phyloP scores from a whole-genome alignment of 2,113 vertebrate genomes.

The Pholis gunnellus region DNA sequence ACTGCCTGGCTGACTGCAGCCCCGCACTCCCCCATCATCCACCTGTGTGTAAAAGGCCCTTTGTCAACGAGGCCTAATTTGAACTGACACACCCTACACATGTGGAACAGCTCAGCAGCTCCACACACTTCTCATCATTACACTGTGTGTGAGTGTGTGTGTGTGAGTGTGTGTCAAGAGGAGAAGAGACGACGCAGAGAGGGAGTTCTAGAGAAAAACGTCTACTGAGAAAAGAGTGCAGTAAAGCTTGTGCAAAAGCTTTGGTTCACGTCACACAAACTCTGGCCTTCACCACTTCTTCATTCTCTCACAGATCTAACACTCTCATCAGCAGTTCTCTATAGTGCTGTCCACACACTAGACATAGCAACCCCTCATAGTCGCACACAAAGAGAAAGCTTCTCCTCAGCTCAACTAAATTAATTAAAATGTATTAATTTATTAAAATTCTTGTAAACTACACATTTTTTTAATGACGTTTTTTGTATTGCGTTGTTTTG shows the following conservation, averaged over 20 bases:
- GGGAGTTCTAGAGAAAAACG: constrained; percentile 28
- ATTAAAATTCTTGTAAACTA: not conserved
- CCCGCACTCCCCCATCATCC: constrained; percentile 63
- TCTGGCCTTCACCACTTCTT: constrained; percentile 60
- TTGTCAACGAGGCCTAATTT: constrained; percentile 82
- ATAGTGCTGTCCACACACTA: constrained; percentile 1
- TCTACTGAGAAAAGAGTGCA: constrained; percentile 40
- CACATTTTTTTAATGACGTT: not conserved
- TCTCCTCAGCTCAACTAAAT: not conserved
- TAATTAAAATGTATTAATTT: no score
- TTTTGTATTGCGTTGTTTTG: not conserved
- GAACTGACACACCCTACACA: constrained; percentile 83
- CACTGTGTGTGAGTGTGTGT: constrained; percentile 19
- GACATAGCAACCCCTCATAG: not conserved
- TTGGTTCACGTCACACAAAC: constrained; percentile 64
- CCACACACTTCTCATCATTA: constrained; percentile 73
- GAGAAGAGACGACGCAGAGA: constrained; percentile 32
- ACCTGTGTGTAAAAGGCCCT: constrained; percentile 86
- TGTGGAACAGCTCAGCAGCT: constrained; percentile 85
- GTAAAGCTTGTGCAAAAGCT: constrained; percentile 29
- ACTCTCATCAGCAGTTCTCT: constrained; percentile 16
- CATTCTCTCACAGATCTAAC: constrained; percentile 33
- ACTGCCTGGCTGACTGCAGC: constrained; percentile 33
- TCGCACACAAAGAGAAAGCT: not conserved
- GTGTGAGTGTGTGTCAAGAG: constrained; percentile 27